phyloP scores from a whole-genome alignment of 2,797 vertebrate genomes.

The Schizopygopsis malacanthus region DNA sequence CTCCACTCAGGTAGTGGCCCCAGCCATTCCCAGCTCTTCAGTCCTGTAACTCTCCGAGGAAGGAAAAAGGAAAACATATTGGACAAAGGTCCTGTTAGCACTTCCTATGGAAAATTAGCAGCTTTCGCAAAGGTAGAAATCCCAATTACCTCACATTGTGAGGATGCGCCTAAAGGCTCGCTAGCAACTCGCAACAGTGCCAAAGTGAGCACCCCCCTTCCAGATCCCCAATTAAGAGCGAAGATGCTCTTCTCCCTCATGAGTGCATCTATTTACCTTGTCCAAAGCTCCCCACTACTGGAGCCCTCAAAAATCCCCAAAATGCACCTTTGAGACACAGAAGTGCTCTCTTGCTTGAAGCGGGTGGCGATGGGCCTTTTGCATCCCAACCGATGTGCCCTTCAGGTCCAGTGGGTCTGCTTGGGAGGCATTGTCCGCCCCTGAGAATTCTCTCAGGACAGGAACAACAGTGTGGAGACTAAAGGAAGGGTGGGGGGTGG shows the following conservation, averaged over 20 bases:
- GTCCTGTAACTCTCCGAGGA: constrained; percentile 94
- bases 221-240: constrained; percentile 95
- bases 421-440: constrained; percentile 81
- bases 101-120: constrained; percentile 99
- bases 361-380: constrained; percentile 79
- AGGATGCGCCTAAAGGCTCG: constrained; percentile 78
- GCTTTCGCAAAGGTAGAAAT: constrained; percentile 99
- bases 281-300: constrained; percentile 86
- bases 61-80: constrained; percentile 98
- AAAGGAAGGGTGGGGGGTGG: constrained; percentile 66
- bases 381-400: constrained; percentile 85
- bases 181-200: constrained; percentile 61
- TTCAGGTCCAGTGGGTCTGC: constrained; percentile 78
- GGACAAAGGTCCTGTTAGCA: constrained; percentile 99
- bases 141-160: constrained; percentile 98
- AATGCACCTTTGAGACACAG: constrained; percentile 89
- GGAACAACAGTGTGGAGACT: constrained; percentile 81
- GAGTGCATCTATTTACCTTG: constrained; percentile 92
- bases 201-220: constrained; percentile 81
- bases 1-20: constrained; percentile 91
- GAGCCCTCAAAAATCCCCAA: constrained; percentile 69
- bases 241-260: constrained; percentile 89
- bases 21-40: constrained; percentile 95
- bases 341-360: constrained; percentile 88
- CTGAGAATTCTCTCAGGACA: constrained; percentile 88